Evolutionary conservation across 2,888 invertebrate genomes (phyloP).

Genomic region (Pomacea canaliculata): DNA sequence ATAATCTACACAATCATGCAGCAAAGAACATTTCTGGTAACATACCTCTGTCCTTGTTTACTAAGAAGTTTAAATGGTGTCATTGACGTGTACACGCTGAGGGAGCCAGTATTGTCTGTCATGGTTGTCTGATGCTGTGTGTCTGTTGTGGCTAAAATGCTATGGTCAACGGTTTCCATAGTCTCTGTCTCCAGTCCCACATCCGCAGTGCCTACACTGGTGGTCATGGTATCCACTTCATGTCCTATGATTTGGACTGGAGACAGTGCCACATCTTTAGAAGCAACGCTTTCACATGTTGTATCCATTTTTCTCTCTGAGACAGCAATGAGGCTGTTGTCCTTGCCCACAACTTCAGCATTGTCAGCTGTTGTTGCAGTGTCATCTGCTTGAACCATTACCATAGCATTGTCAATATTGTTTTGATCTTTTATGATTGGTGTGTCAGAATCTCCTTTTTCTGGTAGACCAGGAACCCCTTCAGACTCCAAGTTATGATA

Average conservation of each 20-base stretch:
- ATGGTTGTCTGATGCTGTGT: slow-evolving; percentile 36
- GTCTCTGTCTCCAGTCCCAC: slow-evolving; percentile 27
- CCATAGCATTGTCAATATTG: no score
- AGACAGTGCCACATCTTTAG: slow-evolving; percentile 9
- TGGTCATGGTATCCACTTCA: slow-evolving; percentile 18
- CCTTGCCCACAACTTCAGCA: neutral
- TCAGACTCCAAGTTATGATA: no score
- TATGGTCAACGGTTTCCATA: slow-evolving; percentile 20
- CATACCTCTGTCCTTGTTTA: slow-evolving; percentile 43
- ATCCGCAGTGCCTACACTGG: slow-evolving; percentile 1
- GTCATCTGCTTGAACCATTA: neutral
- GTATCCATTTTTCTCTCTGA: neutral
- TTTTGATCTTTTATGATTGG: no score
- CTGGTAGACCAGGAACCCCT: no score
- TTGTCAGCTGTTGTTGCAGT: neutral
- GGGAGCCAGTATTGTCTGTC: slow-evolving; percentile 36
- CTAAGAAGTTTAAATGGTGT: slow-evolving; percentile 47
- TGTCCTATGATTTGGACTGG: neutral
- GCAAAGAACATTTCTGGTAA: no score
- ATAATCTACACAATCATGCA: no score
- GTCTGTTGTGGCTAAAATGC: slow-evolving; percentile 28
- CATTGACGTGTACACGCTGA: slow-evolving; percentile 45
- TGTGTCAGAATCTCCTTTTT: no score
- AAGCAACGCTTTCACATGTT: neutral
- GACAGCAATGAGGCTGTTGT: slow-evolving; percentile 4